Evolutionary conservation across 92 coral and sea anemone species (phyloP).

Genomic region (Galaxea fascicularis): DNA sequence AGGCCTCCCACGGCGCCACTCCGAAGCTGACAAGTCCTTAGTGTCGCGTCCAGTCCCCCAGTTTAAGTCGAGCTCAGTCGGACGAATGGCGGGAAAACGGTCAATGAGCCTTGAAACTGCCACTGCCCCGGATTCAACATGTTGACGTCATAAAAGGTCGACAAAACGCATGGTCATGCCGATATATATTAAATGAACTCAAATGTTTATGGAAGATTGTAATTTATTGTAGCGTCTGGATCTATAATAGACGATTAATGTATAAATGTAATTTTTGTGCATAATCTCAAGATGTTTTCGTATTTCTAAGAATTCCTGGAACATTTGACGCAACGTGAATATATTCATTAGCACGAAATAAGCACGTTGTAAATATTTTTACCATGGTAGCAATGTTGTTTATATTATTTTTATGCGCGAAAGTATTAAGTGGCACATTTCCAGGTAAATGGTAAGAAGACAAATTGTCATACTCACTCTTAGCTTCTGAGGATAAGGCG

Average conservation of each 20-base stretch:
- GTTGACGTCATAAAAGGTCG: conserved; percentile 36
- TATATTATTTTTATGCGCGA: conserved; percentile 10
- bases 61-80: conserved; percentile 64
- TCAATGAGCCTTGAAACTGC: conserved; percentile 41
- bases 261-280: neutral
- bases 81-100: conserved; percentile 57
- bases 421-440: neutral
- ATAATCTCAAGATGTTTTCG: neutral
- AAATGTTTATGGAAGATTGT: neutral
- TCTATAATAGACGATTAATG: neutral
- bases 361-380: conserved; percentile 38
- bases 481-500: no score
- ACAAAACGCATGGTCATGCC: neutral
- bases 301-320: neutral
- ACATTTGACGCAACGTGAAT: neutral
- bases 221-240: neutral
- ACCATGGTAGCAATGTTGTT: conserved; percentile 16
- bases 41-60: conserved; percentile 72
- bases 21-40: conserved; percentile 71
- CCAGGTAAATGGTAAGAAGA: neutral
- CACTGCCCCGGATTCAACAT: conserved; percentile 29
- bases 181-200: neutral
- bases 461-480: no score
- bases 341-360: conserved; percentile 13
- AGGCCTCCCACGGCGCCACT: conserved; percentile 77